Evolutionary conservation across 1,140 invertebrate genomes (phyloP), one percentile per base, ranked within the genome.

Genomic region (Lordiphosa stackelbergi): DNA sequence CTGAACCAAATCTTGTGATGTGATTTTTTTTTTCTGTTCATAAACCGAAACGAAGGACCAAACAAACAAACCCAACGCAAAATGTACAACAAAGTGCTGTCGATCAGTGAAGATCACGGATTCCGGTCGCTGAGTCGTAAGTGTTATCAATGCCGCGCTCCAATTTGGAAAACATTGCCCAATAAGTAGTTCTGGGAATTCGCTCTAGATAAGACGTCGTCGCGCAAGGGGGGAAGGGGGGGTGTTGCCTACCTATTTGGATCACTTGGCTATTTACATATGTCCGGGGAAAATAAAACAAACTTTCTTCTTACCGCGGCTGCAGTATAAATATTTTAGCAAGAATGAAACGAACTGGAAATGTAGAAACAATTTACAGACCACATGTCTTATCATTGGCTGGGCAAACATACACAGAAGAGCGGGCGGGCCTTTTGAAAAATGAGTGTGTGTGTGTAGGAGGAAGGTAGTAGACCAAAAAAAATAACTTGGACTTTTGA

Each of bases 91-190:
- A 86, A 86, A 79, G 85, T 88, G 85, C 64, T 88, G 64, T 88
- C 86, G 46, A 86, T 87, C 65, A 87, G 86, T 69, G 86, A 88
- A 68, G 86, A 88, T 85, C 85, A 86, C 64, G 86, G 86, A 87
- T 88, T 88, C 85, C 75, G 83, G 68, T 88, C 86, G 48, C 73
- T 87, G 66, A 88, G 85, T 75, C 86, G 86, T 88, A 88, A 88
- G 86, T 88, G 45, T 49, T 46, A 34, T 28, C 13, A 13, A n/a
- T 28, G 10, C 16, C 41, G 8, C 41, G 8, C 41, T n/a, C 41
- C 47, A 34, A 47, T 13, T 10, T 47, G 12, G 11, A 47, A 46
- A 11, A 48, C 10, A 48, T 48, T 35, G 28, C 28, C 12, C 31
- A 48, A 36, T 35, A 48, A 48, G 28, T 36, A 48, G 31, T 35